Conservation (phyloP, 2,888 invertebrate species). For the Epiblema foenella region DNA sequence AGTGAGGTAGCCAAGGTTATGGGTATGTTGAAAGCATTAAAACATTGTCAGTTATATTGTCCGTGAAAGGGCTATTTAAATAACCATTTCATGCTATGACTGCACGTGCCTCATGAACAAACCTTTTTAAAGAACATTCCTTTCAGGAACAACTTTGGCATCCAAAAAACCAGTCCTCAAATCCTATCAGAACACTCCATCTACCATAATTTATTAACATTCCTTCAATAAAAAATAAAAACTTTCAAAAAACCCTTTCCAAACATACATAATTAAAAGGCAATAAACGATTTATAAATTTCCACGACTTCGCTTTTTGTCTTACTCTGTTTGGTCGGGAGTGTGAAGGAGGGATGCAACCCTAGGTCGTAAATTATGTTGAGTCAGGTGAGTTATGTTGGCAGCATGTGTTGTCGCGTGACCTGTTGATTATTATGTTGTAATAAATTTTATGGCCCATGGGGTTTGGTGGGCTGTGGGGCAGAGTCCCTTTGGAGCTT, state of each 20-base stretch:
- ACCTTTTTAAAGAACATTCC: background rate
- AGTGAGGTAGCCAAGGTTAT: background rate
- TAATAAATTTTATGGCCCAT: constrained; percentile 77
- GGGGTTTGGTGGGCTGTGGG: constrained; percentile 65
- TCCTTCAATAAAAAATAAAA: constrained; percentile 53
- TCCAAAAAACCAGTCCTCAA: constrained; percentile 47
- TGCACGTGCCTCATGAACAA: background rate
- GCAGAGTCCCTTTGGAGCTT: constrained; percentile 35
- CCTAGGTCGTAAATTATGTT: constrained; percentile 78
- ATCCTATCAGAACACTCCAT: constrained; percentile 48
- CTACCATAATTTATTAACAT: constrained; percentile 51
- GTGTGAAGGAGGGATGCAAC: constrained; percentile 61
- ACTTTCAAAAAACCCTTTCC: constrained; percentile 49
- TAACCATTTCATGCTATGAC: too few species aligned
- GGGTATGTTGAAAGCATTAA: too few species aligned
- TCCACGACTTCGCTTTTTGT: constrained; percentile 59
- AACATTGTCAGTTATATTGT: background rate
- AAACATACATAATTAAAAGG: constrained; percentile 75
- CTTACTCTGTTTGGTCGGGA: constrained; percentile 50
- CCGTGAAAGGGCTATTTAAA: too few species aligned
- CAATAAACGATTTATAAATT: constrained; percentile 76
- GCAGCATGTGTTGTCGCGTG: constrained; percentile 76
- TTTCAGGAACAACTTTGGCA: background rate
- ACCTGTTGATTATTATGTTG: constrained; percentile 78
- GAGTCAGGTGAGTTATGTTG: constrained; percentile 68